Evolutionary conservation across 2,888 invertebrate genomes (phyloP).

Genomic region (Polydrusus pterygomalis): DNA sequence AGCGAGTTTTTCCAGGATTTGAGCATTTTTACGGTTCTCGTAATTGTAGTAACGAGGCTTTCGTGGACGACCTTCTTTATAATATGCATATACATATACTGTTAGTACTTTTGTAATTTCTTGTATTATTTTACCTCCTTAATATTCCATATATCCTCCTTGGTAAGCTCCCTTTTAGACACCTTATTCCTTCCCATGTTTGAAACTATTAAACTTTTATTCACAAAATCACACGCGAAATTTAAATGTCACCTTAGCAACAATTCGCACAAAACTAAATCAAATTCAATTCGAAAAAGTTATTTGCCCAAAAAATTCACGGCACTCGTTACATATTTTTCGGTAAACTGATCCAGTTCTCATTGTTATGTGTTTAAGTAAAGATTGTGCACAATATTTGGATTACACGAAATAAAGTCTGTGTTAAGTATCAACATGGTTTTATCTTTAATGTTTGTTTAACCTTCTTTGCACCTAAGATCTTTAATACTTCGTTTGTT

Average conservation of each 20-base stretch:
- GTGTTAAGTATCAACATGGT: conserved; percentile 60
- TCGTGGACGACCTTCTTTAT: no score
- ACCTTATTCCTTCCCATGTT: conserved; percentile 55
- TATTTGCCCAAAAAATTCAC: conserved; percentile 37
- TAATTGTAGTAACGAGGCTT: no score
- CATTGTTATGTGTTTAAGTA: conserved; percentile 61
- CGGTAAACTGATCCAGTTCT: conserved; percentile 33
- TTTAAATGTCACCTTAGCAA: conserved; percentile 30
- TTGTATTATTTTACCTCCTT: conserved; percentile 57
- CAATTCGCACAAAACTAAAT: conserved; percentile 34
- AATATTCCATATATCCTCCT: conserved; percentile 58
- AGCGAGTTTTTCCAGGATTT: no score
- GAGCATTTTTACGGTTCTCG: no score
- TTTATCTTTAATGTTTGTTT: conserved; percentile 61
- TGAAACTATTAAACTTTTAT: conserved; percentile 11
- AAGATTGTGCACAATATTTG: conserved; percentile 60
- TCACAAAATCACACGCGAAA: conserved; percentile 34
- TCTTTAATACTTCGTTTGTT: conserved; percentile 30
- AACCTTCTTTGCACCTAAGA: conserved; percentile 59
- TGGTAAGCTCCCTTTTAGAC: conserved; percentile 56
- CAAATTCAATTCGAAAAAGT: conserved; percentile 30
- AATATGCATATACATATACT: no score
- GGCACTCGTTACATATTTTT: conserved; percentile 40
- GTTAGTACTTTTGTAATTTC: neutral
- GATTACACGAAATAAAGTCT: conserved; percentile 57